These are phyloP conservation scores for Sebastes trivittatus DNA, from an alignment of 2,797 vertebrate species.

Conservation along the genomic window DNA sequence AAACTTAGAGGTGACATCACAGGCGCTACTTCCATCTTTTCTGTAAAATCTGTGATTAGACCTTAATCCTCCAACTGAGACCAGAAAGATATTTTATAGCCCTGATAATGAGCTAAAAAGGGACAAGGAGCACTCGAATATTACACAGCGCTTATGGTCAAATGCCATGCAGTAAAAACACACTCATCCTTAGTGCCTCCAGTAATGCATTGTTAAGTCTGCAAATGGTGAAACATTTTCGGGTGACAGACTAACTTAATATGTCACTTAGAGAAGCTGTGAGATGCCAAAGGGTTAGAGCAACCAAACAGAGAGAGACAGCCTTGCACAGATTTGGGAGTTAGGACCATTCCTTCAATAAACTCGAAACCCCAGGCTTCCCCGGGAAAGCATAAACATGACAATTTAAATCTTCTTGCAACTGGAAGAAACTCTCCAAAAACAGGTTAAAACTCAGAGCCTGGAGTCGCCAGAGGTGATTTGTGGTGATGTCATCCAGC, in stretches of 20 bases:
- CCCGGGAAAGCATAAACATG: constrained; percentile 9
- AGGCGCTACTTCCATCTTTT: neutral
- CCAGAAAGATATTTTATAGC: constrained; percentile 19
- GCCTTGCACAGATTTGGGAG: neutral
- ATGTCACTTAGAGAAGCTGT: constrained; percentile 26
- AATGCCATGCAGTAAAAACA: constrained; percentile 44
- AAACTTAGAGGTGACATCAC: neutral
- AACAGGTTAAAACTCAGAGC: constrained; percentile 44
- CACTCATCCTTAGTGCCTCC: constrained; percentile 24
- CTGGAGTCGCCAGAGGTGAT: constrained; percentile 61
- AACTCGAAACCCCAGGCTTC: constrained; percentile 16
- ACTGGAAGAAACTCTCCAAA: constrained; percentile 36
- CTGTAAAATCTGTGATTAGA: constrained; percentile 17
- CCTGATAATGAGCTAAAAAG: constrained; percentile 19
- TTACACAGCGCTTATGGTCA: constrained; percentile 33
- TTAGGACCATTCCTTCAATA: neutral
- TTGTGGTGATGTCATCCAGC: constrained; percentile 73
- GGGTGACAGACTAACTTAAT: constrained; percentile 45
- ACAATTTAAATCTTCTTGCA: constrained; percentile 36
- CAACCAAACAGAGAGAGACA: neutral
- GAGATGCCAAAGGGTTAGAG: constrained; percentile 12
- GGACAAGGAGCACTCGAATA: constrained; percentile 16
- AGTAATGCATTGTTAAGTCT: constrained; percentile 36
- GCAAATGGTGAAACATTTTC: constrained; percentile 52
- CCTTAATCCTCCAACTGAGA: constrained; percentile 17